Base-by-base conservation (phyloP, 2,113 vertebrate genomes). In the Myotis brandtii region DNA sequence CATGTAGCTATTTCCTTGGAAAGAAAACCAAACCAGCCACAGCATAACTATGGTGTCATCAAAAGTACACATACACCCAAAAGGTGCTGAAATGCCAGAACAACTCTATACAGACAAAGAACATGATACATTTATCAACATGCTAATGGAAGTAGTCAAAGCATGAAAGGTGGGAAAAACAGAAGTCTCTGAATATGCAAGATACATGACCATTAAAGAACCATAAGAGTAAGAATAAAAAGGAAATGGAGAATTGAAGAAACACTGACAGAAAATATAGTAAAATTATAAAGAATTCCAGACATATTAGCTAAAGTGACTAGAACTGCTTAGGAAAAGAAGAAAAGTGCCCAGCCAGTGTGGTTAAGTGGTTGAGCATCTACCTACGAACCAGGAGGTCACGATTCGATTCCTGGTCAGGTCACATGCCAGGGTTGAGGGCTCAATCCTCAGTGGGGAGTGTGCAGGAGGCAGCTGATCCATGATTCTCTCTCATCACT, bases 81-180 rank as follows among this genome's bases (percentile, higher is more conserved):
- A 83, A 81, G 30, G 34, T 50, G 70, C n/a, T 72, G 70, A 92
- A 91, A 81, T 54, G 66, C 40, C 40, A 88, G 32, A 77, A 85
- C 16, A 77, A 72, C 12, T 62, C 48, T 32, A 56, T 66, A 81
- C 52, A 88, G 56, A 86, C 27, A 84, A 77, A 25, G 82, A 91
- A 52, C 54, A 64, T 27, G n/a, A 75, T 50, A 82, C 92, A 87
- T 75, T 95, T 43, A 67, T 54, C 86, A 75, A n/a, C 43, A 77
- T 37, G 83, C n/a, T 69, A 88, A 89, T 52, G 69, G 48, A 93
- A 84, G 27, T 37, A 79, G 73, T 56, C 64, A 91, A 96, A 67
- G 40, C 20, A 40, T 9, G 46, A 62, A 83, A 79, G 10, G 20
- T 64, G n/a, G 66, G 27, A 91, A 89, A 86, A 83, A 50, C 46